Evolutionary conservation across 2,113 vertebrate genomes (phyloP).

Genomic region (Microcebus jonahi): DNA sequence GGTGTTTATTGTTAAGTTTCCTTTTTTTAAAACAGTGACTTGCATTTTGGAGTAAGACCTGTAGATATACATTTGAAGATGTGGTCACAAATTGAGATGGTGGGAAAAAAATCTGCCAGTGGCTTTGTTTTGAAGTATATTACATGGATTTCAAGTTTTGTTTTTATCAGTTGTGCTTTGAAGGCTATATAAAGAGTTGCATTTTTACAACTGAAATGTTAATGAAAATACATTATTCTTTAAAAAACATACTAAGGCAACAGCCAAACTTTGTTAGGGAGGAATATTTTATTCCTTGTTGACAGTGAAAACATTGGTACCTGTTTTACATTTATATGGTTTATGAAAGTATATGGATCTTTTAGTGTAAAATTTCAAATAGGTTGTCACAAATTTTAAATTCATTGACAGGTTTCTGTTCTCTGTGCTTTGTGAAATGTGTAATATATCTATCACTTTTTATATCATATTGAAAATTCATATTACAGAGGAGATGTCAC

Average conservation of each 20-base stretch:
- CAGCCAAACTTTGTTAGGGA: neutral
- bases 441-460: constrained; percentile 79
- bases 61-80: constrained; percentile 16
- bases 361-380: constrained; percentile 62
- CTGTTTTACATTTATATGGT: constrained; percentile 56
- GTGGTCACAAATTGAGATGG: neutral
- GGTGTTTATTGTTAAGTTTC: constrained; percentile 1
- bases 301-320: neutral
- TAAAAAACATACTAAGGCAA: neutral
- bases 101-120: neutral
- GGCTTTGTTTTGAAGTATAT: neutral
- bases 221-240: constrained; percentile 29
- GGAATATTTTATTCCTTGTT: neutral
- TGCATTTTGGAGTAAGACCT: constrained; percentile 21
- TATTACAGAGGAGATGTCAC: constrained; percentile 77
- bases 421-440: constrained; percentile 75
- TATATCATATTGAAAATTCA: constrained; percentile 79
- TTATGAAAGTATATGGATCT: constrained; percentile 39
- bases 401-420: constrained; percentile 63
- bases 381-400: constrained; percentile 70
- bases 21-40: constrained; percentile 12
- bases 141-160: neutral
- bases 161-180: neutral
- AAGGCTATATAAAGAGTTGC: neutral
- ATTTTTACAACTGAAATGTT: neutral